A percentile compares a stretch with the other conserved stretches of the same genome.
phyloP scores from a whole-genome alignment of 2,888 invertebrate species.

The Scotopteryx bipunctaria region DNA sequence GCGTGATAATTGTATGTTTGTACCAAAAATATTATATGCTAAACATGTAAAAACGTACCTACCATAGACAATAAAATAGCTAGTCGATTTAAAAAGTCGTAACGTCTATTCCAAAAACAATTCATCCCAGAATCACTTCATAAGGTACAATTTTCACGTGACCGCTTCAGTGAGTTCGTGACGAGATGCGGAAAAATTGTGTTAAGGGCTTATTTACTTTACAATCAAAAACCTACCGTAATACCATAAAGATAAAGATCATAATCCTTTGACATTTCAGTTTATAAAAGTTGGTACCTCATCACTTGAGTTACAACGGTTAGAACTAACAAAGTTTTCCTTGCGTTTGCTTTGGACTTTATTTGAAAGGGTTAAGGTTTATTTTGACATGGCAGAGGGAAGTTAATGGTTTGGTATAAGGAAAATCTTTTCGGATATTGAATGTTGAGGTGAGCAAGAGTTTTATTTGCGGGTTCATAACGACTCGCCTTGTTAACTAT shows the following conservation, averaged over 20 bases:
- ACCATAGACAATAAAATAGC: too few relatives aligned
- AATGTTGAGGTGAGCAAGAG: slow-evolving; percentile 45
- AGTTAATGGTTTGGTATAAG: slow-evolving; percentile 12
- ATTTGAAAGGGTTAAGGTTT: neutral
- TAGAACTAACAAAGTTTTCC: slow-evolving; percentile 20
- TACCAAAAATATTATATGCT: too few relatives aligned
- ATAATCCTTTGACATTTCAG: slow-evolving; percentile 2
- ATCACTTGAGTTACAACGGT: slow-evolving; percentile 28
- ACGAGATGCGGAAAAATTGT: slow-evolving; percentile 63
- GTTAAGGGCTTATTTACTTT: slow-evolving; percentile 58
- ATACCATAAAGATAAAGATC: neutral
- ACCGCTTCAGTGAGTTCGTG: slow-evolving; percentile 59
- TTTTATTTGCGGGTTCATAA: slow-evolving; percentile 51
- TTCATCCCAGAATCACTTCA: slow-evolving; percentile 41
- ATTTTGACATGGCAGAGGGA: slow-evolving; percentile 20
- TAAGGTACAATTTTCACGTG: slow-evolving; percentile 56
- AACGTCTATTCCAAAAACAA: slow-evolving; percentile 25
- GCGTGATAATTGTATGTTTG: too few relatives aligned
- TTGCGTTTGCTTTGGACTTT: slow-evolving; percentile 27
- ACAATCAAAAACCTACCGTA: slow-evolving; percentile 12
- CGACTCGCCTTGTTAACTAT: slow-evolving; percentile 54
- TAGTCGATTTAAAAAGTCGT: neutral
- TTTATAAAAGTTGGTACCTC: slow-evolving; percentile 22
- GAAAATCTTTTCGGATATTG: slow-evolving; percentile 50
- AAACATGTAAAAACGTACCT: too few relatives aligned